These are phyloP conservation scores for Poecilia velifera DNA, from an alignment of 2,797 vertebrate genomes.

Conservation along the genomic window DNA sequence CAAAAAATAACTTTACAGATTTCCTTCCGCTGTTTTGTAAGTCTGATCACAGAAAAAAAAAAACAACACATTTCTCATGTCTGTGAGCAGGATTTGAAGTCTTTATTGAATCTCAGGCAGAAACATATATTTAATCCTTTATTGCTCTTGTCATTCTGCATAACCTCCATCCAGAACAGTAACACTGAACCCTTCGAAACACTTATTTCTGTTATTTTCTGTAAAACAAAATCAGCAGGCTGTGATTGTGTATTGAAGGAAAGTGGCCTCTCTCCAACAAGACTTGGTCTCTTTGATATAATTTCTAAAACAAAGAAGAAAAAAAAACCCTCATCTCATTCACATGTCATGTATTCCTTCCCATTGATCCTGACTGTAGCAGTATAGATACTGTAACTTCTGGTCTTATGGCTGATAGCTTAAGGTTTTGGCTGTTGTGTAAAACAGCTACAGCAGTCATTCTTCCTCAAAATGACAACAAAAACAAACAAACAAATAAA, in stretches of 20 bases:
- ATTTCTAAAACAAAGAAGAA: constrained; percentile 16
- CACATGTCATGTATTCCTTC: constrained; percentile 32
- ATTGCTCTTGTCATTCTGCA: constrained; percentile 77
- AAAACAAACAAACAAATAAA: constrained; percentile 21
- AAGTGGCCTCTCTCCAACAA: constrained; percentile 15
- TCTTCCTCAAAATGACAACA: constrained; percentile 52
- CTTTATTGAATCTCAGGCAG: constrained; percentile 82
- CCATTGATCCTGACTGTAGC: constrained; percentile 57
- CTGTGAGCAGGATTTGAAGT: constrained; percentile 70
- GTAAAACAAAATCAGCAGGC: constrained; percentile 40
- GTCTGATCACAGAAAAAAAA: constrained; percentile 11
- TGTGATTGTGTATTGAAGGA: constrained; percentile 25
- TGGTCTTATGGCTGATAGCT: constrained; percentile 75
- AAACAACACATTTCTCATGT: constrained; percentile 31
- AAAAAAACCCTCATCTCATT: not conserved
- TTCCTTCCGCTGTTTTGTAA: not conserved
- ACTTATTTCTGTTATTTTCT: constrained; percentile 9
- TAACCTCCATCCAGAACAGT: constrained; percentile 43
- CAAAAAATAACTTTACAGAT: not conserved
- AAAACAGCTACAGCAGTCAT: constrained; percentile 52
- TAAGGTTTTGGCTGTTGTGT: constrained; percentile 62
- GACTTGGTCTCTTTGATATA: not conserved
- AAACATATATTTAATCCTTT: constrained; percentile 79
- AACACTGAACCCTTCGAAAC: constrained; percentile 28
- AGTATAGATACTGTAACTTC: constrained; percentile 60